Percentiles rank a stretch among this genome's conserved stretches.
These are phyloP conservation scores for Lasioglossum figueresi DNA, from an alignment of 2,888 invertebrate species.

Conservation along the genomic window DNA sequence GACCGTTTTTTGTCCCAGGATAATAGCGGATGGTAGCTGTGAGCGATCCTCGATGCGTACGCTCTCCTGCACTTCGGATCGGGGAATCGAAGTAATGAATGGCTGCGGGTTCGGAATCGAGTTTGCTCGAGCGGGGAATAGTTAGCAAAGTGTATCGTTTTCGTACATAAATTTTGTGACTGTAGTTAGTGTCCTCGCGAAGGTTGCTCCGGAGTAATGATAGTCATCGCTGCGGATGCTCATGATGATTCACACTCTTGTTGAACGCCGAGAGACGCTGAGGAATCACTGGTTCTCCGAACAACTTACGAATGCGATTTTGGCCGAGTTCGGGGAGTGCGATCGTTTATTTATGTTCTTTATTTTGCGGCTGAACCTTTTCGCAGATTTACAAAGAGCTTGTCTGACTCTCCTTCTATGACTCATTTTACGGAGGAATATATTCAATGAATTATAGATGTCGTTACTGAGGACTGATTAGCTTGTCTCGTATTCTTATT, in stretches of 20 bases:
- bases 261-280: neutral
- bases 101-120: neutral
- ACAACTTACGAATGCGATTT: neutral
- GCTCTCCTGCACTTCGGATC: neutral
- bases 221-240: neutral
- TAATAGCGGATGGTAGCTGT: neutral
- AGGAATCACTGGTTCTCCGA: neutral
- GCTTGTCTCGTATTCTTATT: too few relatives aligned
- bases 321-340: neutral
- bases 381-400: neutral
- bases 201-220: neutral
- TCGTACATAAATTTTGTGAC: neutral
- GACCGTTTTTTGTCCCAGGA: neutral
- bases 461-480: neutral
- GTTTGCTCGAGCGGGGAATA: neutral
- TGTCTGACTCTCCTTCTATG: neutral
- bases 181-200: neutral
- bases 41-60: neutral
- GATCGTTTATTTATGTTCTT: too few relatives aligned
- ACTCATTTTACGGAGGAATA: neutral
- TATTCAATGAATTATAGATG: neutral
- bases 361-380: neutral
- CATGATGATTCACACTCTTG: neutral
- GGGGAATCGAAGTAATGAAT: constrained; percentile 5
- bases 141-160: constrained; percentile 14